These are phyloP conservation scores for Callipepla squamata DNA, from an alignment of 2,113 vertebrate genomes.

Conservation along the genomic window DNA sequence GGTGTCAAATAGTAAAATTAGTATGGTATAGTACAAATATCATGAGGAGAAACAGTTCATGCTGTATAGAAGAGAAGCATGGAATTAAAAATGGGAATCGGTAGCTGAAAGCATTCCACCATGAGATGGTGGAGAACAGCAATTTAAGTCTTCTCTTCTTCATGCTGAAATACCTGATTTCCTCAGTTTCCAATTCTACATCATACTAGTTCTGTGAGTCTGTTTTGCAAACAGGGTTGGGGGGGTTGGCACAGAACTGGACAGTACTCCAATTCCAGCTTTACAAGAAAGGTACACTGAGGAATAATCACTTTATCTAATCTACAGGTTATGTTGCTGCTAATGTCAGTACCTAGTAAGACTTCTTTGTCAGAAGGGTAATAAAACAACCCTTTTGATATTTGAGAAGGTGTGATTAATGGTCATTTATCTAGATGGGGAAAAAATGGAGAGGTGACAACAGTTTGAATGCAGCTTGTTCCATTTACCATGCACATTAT, in stretches of 20 bases:
- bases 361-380: not conserved
- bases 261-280: not conserved
- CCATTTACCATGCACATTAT: not conserved
- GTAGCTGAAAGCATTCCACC: not conserved
- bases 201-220: not conserved
- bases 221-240: not conserved
- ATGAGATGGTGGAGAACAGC: not conserved
- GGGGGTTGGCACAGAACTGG: not conserved
- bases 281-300: not conserved
- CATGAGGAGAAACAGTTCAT: not conserved
- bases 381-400: not conserved
- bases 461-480: not conserved
- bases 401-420: not conserved
- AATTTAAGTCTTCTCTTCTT: not conserved
- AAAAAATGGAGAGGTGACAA: not conserved
- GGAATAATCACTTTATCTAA: not conserved
- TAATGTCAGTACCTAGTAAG: not conserved
- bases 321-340: not conserved
- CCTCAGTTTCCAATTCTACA: not conserved
- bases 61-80: not conserved
- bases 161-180: not conserved
- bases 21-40: not conserved
- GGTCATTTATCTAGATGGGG: not conserved
- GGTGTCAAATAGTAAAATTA: not conserved
- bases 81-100: not conserved